Evolutionary conservation across 2,113 vertebrate species (phyloP).

Genomic region (Atrichornis clamosus): DNA sequence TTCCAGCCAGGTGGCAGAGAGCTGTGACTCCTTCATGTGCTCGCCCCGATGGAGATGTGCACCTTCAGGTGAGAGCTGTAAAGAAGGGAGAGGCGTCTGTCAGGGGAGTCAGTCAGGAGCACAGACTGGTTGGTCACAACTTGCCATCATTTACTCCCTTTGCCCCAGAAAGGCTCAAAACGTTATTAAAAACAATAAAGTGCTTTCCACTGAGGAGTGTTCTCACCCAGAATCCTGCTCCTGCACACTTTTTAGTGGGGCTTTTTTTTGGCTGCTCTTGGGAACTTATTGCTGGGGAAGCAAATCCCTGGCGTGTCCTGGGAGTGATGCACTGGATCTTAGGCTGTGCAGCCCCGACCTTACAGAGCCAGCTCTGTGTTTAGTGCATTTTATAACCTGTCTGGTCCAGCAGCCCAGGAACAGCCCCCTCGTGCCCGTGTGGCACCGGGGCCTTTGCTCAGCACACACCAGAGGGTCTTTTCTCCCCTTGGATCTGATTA

Average conservation of each 20-base stretch:
- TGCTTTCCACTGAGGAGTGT: rapidly evolving
- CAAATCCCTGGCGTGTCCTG: not conserved
- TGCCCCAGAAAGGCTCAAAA: not conserved
- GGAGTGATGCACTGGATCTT: rapidly evolving
- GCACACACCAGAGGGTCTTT: not conserved
- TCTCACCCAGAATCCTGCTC: not conserved
- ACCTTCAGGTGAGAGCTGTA: not conserved
- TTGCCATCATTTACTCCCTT: not conserved
- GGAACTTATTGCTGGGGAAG: rapidly evolving
- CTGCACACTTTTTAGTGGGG: rapidly evolving
- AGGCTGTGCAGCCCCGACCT: rapidly evolving
- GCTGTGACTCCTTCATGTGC: not conserved
- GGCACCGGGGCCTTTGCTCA: not conserved
- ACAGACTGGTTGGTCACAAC: not conserved
- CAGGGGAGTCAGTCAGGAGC: not conserved
- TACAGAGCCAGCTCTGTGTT: too few relatives aligned
- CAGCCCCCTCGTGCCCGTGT: not conserved
- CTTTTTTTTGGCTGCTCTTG: not conserved
- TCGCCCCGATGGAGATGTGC: not conserved
- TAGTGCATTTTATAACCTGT: not conserved
- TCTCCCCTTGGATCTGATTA: not conserved
- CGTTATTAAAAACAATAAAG: not conserved
- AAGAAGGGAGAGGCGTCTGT: not conserved
- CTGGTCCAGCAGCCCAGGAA: rapidly evolving
- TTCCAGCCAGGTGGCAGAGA: not conserved